Conservation (phyloP, 1,140 invertebrate genomes). For the Dolichoris vasculosae region DNA sequence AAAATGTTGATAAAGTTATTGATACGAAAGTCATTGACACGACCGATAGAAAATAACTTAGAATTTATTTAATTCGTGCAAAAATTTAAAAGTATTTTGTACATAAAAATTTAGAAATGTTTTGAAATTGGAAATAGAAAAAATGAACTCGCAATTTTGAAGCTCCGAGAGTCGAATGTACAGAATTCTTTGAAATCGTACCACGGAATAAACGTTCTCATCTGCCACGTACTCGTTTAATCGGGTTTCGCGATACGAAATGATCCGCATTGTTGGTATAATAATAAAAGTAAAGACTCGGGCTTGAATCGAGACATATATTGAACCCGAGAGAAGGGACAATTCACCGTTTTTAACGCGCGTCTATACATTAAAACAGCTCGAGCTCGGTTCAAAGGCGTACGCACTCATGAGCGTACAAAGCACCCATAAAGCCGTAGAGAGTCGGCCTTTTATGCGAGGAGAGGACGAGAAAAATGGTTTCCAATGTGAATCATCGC, state of each 20-base stretch:
- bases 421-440: not conserved
- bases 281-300: not conserved
- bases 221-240: not conserved
- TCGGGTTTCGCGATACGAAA: not conserved
- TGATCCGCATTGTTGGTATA: not conserved
- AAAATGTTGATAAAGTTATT: not conserved
- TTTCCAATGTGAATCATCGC: slow-evolving; percentile 31
- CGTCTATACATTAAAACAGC: not conserved
- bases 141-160: not conserved
- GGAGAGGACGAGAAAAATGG: not conserved
- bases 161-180: too few species aligned
- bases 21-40: not conserved
- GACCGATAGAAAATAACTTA: not conserved
- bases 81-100: not conserved
- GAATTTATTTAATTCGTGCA: not conserved
- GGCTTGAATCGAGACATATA: not conserved
- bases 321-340: not conserved
- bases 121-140: too few species aligned
- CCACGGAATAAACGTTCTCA: too few species aligned
- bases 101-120: not conserved
- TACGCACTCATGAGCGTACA: not conserved
- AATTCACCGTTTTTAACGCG: not conserved
- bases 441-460: not conserved
- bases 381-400: not conserved
- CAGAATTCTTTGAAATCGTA: too few species aligned